phyloP scores from a whole-genome alignment of 2,113 vertebrate genomes.

The Papio anubis region DNA sequence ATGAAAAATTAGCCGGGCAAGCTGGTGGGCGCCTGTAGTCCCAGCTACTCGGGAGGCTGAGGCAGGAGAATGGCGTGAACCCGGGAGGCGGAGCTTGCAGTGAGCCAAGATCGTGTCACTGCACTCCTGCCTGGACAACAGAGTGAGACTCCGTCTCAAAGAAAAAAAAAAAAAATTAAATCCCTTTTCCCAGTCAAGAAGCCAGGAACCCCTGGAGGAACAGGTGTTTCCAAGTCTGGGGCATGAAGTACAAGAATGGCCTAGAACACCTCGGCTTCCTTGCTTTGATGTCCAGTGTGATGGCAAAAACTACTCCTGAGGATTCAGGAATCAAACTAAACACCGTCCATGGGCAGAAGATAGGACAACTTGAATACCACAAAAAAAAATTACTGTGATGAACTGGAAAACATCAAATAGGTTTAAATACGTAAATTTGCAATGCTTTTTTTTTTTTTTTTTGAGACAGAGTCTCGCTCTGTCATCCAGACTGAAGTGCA shows the following conservation, averaged over 20 bases:
- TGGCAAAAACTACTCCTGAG: neutral
- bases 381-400: neutral
- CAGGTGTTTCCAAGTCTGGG: neutral
- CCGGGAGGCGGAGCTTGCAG: too few relatives aligned
- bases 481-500: too few relatives aligned
- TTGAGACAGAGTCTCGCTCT: too few relatives aligned
- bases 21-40: too few relatives aligned
- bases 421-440: neutral
- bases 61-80: fast-evolving
- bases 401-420: neutral
- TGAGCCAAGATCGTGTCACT: fast-evolving
- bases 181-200: neutral
- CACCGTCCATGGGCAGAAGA: neutral
- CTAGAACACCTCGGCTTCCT: neutral
- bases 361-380: neutral
- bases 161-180: too few relatives aligned
- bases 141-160: too few relatives aligned
- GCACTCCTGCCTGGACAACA: too few relatives aligned
- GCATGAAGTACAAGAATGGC: neutral
- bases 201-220: neutral
- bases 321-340: neutral
- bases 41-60: too few relatives aligned
- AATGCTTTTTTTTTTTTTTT: neutral
- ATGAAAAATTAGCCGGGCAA: fast-evolving
- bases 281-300: neutral